These are phyloP conservation scores for Selene dorsalis DNA, from an alignment of 2,797 vertebrate species.

Conservation along the genomic window DNA sequence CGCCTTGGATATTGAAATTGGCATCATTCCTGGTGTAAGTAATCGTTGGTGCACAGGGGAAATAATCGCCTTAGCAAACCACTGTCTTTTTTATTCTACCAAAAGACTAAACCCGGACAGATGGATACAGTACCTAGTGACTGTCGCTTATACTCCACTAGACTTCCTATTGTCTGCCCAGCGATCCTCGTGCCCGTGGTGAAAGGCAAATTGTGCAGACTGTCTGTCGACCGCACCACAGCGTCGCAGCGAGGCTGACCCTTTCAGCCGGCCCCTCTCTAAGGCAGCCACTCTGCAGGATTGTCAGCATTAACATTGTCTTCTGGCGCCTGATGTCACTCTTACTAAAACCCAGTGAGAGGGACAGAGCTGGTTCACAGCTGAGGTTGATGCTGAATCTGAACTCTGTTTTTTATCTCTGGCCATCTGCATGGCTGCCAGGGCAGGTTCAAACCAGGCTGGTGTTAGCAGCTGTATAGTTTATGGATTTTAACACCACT, in stretches of 20 bases:
- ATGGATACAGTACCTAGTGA: conserved; percentile 35
- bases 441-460: conserved; percentile 22
- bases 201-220: conserved; percentile 67
- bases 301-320: conserved; percentile 87
- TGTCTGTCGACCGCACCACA: conserved; percentile 28
- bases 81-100: neutral
- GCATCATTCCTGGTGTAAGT: too few species aligned
- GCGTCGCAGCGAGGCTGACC: conserved; percentile 49
- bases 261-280: conserved; percentile 75
- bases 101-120: neutral
- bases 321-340: conserved; percentile 78
- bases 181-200: conserved; percentile 40
- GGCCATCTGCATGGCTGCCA: conserved; percentile 22
- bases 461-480: neutral
- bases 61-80: neutral
- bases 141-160: conserved; percentile 16
- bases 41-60: neutral
- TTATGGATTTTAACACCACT: neutral
- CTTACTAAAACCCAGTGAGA: conserved; percentile 74
- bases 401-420: conserved; percentile 42
- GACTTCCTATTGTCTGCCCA: conserved; percentile 57
- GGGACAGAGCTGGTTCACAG: conserved; percentile 36
- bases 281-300: conserved; percentile 62
- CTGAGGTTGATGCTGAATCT: conserved; percentile 55
- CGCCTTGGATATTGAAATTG: neutral